Evolutionary conservation across 1,140 invertebrate genomes (phyloP), one percentile per base, ranked within the genome.

Genomic region (Plutomurus gul): DNA sequence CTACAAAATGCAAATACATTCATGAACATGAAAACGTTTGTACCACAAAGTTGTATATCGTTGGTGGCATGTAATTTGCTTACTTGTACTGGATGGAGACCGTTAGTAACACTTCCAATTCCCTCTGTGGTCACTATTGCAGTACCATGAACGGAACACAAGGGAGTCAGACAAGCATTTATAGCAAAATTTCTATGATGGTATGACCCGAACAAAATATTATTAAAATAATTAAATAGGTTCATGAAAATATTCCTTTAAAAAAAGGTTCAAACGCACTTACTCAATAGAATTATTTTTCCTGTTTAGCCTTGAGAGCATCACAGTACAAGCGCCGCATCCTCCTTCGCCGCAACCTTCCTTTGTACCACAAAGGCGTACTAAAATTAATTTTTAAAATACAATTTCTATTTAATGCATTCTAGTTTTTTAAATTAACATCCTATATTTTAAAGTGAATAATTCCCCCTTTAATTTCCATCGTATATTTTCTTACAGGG

Each of bases 311-410:
- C 46, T 47, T 20, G 95, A 96, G 0, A 97, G 88, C 95, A 97
- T 96, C 7, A 97, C 94, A 1, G 95, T 97, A 84, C 96, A 98
- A 2, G 95, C 95, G 0, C 96, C 96, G 85, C 96, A 98, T 4
- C 96, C 96, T 8, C 80, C 96, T 89, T 97, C 96, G 0, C 93
- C 94, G 85, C 96, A 97, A 16, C 94, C 95, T 36, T 96, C 85
- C 87, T 97, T 97, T 3, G 95, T 96, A 13, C 96, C 96, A 78
- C 90, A 92, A 71, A 97, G 87, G n/a, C 89, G 87, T 49, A 97
- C 92, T 93, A 30, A 36, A 10, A 25, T 4, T 16, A 70, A n/a
- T n/a, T n/a, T n/a, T 5, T 7, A 7, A 3, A 51, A 25, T 51
- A 18, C 20, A 22, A 51, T 22, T 22, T 22, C 20, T 22, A 18